Evolutionary conservation across 2,113 vertebrate species (phyloP).

Genomic region (Mormyrus lacerda): DNA sequence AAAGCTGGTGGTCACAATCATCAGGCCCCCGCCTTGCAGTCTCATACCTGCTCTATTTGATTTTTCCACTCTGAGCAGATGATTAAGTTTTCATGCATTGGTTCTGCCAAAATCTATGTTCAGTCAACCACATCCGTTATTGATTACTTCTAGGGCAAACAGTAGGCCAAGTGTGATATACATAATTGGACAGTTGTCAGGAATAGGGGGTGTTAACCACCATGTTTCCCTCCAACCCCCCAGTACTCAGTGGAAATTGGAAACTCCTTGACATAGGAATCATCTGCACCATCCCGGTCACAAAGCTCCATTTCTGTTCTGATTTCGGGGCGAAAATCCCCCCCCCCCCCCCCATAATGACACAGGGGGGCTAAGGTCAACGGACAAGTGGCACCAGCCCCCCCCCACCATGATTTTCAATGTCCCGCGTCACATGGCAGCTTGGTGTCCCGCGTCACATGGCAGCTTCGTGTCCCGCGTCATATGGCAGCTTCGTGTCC

Average conservation of each 20-base stretch:
- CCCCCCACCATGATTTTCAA: background rate
- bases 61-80: constrained; percentile 83
- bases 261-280: constrained; percentile 58
- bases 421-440: too few species aligned
- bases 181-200: constrained; percentile 98
- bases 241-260: constrained; percentile 56
- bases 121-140: constrained; percentile 97
- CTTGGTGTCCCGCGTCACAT: too few species aligned
- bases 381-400: background rate
- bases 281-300: constrained; percentile 21
- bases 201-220: constrained; percentile 77
- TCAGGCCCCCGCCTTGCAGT: constrained; percentile 74
- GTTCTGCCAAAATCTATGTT: constrained; percentile 95
- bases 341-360: background rate
- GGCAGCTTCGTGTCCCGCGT: too few species aligned
- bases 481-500: too few species aligned
- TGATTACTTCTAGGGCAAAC: constrained; percentile 99
- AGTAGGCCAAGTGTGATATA: constrained; percentile 93
- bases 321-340: background rate
- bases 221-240: constrained; percentile 56
- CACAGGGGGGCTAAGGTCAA: background rate
- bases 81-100: constrained; percentile 99
- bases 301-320: constrained; percentile 63
- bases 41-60: constrained; percentile 77
- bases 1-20: constrained; percentile 77